Base-by-base conservation (phyloP, 30 jellyfish, hydroid and myxozoan genomes). In the Sanderia malayensis region DNA sequence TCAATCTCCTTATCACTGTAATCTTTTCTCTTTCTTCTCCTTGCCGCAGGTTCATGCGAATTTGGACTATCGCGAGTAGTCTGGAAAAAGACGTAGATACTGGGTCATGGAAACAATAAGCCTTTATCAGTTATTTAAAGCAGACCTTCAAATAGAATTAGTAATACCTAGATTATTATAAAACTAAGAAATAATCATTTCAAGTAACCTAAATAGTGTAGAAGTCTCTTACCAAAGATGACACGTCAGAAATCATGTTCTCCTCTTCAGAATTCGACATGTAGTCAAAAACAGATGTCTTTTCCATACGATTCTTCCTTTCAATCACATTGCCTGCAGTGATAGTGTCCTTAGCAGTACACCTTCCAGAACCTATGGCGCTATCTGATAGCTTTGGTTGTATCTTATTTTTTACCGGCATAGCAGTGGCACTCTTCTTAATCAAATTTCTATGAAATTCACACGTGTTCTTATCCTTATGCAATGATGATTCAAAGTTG, bases 391-490 rank as follows among this genome's bases (percentile, higher is more conserved):
- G n/a, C n/a, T n/a, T n/a, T n/a, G n/a, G n/a, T n/a, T n/a, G n/a
- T n/a, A n/a, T n/a, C n/a, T n/a, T n/a, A n/a, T n/a, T n/a, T n/a
- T n/a, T n/a, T n/a, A n/a, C n/a, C n/a, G n/a, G n/a, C n/a, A n/a
- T n/a, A n/a, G n/a, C n/a, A n/a, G n/a, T n/a, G n/a, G n/a, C n/a
- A n/a, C n/a, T 30, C 31, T 34, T 24, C 17, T 30, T 49, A 44
- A 74, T 17, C 20, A 85, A 52, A 33, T 61, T 37, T 47, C 23
- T 49, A 61, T 88, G 97, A 59, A 88, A 88, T 19, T 23, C 61
- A 66, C 97, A 88, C 0, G 97, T 88, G 76, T 63, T 66, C 1
- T 34, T 41, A 44, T 81, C 95, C 31, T 63, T 73, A 28, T 66
- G 82, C 46, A 88, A 59, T 8, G 84, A 77, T 2, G 86, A 59